A percentile compares a stretch with the other conserved stretches of the same genome.
Evolutionary conservation across 2,797 vertebrate species (phyloP).

Genomic region (Rhincodon typus): DNA sequence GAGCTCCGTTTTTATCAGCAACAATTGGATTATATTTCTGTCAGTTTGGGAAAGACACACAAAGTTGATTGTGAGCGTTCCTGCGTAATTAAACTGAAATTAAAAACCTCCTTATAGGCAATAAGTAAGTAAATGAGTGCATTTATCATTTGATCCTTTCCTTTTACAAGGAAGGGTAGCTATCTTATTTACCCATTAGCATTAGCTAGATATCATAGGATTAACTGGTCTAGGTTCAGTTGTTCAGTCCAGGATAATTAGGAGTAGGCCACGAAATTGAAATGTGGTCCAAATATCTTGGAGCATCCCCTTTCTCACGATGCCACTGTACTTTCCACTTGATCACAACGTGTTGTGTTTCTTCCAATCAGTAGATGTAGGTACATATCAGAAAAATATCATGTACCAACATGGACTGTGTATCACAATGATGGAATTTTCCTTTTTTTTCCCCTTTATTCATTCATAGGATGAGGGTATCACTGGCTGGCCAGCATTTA

Average conservation of each 20-base stretch:
- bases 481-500: too few relatives aligned
- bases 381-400: not conserved
- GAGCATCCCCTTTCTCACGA: not conserved
- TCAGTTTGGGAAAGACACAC: not conserved
- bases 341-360: not conserved
- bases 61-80: not conserved
- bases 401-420: not conserved
- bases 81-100: not conserved
- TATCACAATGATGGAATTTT: not conserved
- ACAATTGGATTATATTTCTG: not conserved
- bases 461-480: too few relatives aligned
- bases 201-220: not conserved
- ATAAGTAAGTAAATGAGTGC: not conserved
- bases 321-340: not conserved
- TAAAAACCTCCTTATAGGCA: not conserved
- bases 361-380: not conserved
- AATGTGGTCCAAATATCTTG: not conserved
- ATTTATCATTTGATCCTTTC: not conserved
- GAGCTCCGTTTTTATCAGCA: not conserved
- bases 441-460: too few relatives aligned
- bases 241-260: not conserved
- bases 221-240: not conserved
- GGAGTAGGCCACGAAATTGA: not conserved
- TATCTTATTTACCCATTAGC: not conserved
- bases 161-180: not conserved